Conservation (phyloP, 2,113 vertebrate species). For the zebrafish (Danio rerio) region GRCz12tu NC_133190.1:5758001-5758500, state of each 20-base stretch:
- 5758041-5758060: neutral
- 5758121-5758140: neutral
- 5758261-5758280: slow-evolving; percentile 55
- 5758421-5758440: neutral
- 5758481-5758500: no score
- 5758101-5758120: slow-evolving; percentile 1
- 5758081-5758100: neutral
- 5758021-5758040: no score
- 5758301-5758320: slow-evolving; percentile 43
- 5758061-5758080: neutral
- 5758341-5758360: slow-evolving; percentile 32
- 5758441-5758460: neutral
- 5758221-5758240: slow-evolving; percentile 33
- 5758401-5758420: neutral
- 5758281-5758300: slow-evolving; percentile 68
- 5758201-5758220: slow-evolving; percentile 26
- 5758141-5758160: neutral
- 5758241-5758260: slow-evolving; percentile 31
- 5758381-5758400: slow-evolving; percentile 7
- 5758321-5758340: slow-evolving; percentile 26
- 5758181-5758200: neutral
- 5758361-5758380: slow-evolving; percentile 3
- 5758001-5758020: no score
- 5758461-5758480: neutral
- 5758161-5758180: slow-evolving; percentile 19